Base-by-base conservation (phyloP, 1,140 invertebrate species). In the Heterodera schachtii region DNA sequence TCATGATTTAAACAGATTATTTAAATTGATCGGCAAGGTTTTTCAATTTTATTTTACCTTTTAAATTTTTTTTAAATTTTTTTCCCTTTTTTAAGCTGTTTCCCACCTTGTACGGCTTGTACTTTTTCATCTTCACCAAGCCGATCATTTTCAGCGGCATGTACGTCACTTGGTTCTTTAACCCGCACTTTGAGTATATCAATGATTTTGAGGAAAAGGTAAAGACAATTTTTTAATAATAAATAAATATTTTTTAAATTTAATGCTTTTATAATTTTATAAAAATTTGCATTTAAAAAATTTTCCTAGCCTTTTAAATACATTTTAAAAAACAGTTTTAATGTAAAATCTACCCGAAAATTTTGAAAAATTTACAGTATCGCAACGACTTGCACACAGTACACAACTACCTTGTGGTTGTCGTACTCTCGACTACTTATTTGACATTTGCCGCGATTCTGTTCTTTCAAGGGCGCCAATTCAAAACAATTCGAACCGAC, bases 301-400 rank as follows among this genome's bases (percentile, higher is more conserved):
- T 0, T 31, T 31, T 31, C 0, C 31, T 0, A 31, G 31, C 31
- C 31, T 31, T n/a, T n/a, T n/a, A n/a, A n/a, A n/a, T n/a, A n/a
- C n/a, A n/a, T n/a, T n/a, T n/a, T 11, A 11, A 75, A 43, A 57
- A 44, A 52, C 19, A 57, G 49, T 1, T 84, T 74, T 74, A 77
- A 67, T 1, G 70, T 1, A 13, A 67, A 52, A 3, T 52, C 3
- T 78, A 52, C 47, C n/a, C 9, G 11, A 52, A 49, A 60, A 60
- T 3, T 16, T 60, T 60, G 19, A 60, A 64, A 64, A 64, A 19
- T 16, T 64, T 43, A 41, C 13, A 82, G 81, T 84, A 82, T 60
- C 52, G 82, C 49, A 83, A 82, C 70, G 41, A 69, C 9, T n/a
- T 83, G 4, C 82, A 84, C 5, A 69, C 82, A 19, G 16, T 82